Percentiles rank a stretch among this genome's conserved stretches.
Conservation (phyloP, 2,888 invertebrate genomes). For the Platycheirus rosarum region DNA sequence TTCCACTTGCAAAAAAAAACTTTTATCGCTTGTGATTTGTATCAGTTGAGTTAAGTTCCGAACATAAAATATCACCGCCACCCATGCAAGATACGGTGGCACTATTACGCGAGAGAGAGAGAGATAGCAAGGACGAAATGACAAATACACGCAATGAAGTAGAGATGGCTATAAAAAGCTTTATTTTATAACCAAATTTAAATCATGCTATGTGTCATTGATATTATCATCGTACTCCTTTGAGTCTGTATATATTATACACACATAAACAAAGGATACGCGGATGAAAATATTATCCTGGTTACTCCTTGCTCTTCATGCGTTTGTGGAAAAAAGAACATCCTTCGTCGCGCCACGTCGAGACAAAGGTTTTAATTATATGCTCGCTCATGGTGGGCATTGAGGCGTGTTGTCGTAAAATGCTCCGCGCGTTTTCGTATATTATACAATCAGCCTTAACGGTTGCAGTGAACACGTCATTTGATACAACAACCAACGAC, state of each 20-base stretch:
- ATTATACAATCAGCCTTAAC: conserved; percentile 31
- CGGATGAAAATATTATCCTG: background rate
- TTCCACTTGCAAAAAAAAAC: conserved; percentile 12
- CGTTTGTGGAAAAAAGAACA: background rate
- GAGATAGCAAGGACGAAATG: background rate
- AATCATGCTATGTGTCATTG: conserved; percentile 37
- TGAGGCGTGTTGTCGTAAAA: conserved; percentile 36
- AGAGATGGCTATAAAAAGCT: conserved; percentile 30
- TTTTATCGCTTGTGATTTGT: conserved; percentile 36
- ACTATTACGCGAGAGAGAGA: background rate
- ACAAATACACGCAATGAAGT: conserved; percentile 28
- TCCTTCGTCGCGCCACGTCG: background rate
- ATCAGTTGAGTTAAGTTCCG: conserved; percentile 11
- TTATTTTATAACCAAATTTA: conserved; percentile 33
- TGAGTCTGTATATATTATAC: background rate
- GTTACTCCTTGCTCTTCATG: background rate
- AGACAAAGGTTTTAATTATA: conserved; percentile 27
- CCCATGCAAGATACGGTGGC: conserved; percentile 1
- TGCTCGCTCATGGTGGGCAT: conserved; percentile 35
- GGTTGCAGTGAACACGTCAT: conserved; percentile 38
- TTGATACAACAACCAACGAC: conserved; percentile 30
- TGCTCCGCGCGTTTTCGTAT: conserved; percentile 7
- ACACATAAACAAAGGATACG: conserved; percentile 10
- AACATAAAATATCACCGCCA: conserved; percentile 16
- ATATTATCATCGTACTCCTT: conserved; percentile 26